These are phyloP conservation scores for Laterallus jamaicensis DNA, from an alignment of 2,113 vertebrate species.

Conservation along the genomic window DNA sequence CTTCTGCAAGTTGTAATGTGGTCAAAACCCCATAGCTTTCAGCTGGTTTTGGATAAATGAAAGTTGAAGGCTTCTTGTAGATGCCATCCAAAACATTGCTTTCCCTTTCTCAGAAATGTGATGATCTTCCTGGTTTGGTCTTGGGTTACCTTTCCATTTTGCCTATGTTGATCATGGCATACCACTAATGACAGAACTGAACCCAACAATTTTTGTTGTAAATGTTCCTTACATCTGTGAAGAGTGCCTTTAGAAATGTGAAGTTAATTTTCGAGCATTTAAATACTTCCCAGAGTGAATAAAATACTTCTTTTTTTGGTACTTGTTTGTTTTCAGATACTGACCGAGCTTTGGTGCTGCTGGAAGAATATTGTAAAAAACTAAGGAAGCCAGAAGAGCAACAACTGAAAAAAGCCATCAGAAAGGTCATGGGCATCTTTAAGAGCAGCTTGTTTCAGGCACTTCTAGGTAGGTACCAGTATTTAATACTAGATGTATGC, in stretches of 20 bases:
- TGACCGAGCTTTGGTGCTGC: slow-evolving; percentile 84
- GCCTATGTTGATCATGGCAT: neutral
- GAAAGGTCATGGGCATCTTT: slow-evolving; percentile 92
- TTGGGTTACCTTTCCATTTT: neutral
- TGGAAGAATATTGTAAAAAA: slow-evolving; percentile 93
- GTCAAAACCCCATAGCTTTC: neutral
- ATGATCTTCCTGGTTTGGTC: neutral
- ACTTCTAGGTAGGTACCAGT: slow-evolving; percentile 87
- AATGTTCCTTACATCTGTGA: neutral
- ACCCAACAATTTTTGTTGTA: neutral
- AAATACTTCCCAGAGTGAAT: neutral
- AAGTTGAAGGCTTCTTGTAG: neutral
- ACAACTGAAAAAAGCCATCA: slow-evolving; percentile 89
- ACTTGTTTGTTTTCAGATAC: slow-evolving; percentile 80
- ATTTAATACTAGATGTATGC: neutral
- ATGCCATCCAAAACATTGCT: neutral
- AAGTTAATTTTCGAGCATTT: neutral
- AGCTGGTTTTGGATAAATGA: slow-evolving; percentile 10
- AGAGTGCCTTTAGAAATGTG: neutral
- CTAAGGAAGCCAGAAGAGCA: slow-evolving; percentile 89
- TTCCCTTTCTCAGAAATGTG: neutral
- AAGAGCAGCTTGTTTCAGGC: slow-evolving; percentile 94
- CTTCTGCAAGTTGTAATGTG: slow-evolving; percentile 15
- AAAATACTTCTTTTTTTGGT: neutral
- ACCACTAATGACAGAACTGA: neutral